Evolutionary conservation across 1,140 invertebrate species (phyloP), one percentile per base, ranked within the genome.

Genomic region (Conus betulinus): DNA sequence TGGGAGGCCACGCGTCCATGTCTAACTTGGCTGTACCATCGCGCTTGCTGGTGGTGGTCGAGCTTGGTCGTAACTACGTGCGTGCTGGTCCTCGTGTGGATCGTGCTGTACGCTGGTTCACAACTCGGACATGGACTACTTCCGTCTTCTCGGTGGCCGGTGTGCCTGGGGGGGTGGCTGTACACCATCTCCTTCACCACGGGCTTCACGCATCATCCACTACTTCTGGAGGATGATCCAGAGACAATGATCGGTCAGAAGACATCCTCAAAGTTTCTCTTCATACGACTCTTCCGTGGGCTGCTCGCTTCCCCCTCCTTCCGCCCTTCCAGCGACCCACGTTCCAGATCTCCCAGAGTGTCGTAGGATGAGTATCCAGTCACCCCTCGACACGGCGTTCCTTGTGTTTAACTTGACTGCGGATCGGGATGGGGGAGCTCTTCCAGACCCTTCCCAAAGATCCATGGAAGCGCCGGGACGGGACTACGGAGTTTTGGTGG

Each of bases 181-280:
- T 88, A 91, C 51, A 91, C 92, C 20, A 93, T 95, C 27, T 78
- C 90, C 7, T 94, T 93, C 85, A 94, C 94, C 6, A 84, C 93
- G 20, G 94, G 93, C 13, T 93, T 94, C 71, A n/a, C 91, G 92
- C 83, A 82, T 87, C 5, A 92, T 95, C 52, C 93, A 94, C 89
- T 93, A 93, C 78, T 95, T 94, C 88, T 94, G 93, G 90, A 83
- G 91, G 63, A 92, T 95, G 91, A 90, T 95, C 8, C 89, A 92
- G 57, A 92, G 91, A n/a, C n/a, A 84, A 94, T 95, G 93, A 91
- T 95, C n/a, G n/a, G 53, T 93, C 52, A 86, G n/a, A 91, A 52
- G 94, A 95, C 87, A 88, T 94, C 1, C 78, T 92, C 13, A n/a
- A 89, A 92, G 63, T 95, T 95, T 84, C 79, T 94, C n/a, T 88